A percentile compares a stretch with the other conserved stretches of the same genome.
Evolutionary conservation across 2,888 invertebrate species (phyloP).

Genomic region (Bruchidius siliquastri): DNA sequence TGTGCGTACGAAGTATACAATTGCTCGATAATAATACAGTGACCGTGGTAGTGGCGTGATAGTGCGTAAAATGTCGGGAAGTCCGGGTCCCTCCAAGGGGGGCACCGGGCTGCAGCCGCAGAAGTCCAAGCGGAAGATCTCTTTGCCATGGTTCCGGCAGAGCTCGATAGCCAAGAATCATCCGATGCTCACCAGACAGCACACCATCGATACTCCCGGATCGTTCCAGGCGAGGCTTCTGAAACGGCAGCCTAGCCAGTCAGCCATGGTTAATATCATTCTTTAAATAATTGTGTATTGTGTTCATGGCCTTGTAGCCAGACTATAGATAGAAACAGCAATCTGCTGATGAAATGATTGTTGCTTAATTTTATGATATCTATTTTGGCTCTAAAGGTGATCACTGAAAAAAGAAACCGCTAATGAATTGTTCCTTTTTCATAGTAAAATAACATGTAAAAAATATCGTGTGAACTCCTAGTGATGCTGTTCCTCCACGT

Average conservation of each 20-base stretch:
- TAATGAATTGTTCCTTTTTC: too few relatives aligned
- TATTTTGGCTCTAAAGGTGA: too few relatives aligned
- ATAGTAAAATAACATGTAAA: too few relatives aligned
- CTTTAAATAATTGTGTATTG: too few relatives aligned
- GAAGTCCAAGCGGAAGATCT: slow-evolving; percentile 79
- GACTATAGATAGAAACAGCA: too few relatives aligned
- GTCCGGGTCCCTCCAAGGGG: slow-evolving; percentile 30
- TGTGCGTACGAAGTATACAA: background rate
- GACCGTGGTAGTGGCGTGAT: background rate
- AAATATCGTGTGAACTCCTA: too few relatives aligned
- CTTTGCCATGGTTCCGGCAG: slow-evolving; percentile 85
- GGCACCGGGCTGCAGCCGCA: slow-evolving; percentile 47
- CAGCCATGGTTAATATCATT: slow-evolving; percentile 44
- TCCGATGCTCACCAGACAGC: slow-evolving; percentile 74
- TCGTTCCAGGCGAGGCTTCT: slow-evolving; percentile 75
- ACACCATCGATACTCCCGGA: slow-evolving; percentile 86
- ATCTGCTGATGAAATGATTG: too few relatives aligned
- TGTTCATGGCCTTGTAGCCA: too few relatives aligned
- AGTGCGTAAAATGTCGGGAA: slow-evolving; percentile 16
- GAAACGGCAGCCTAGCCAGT: slow-evolving; percentile 62
- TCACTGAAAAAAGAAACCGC: too few relatives aligned
- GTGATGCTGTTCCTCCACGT: too few relatives aligned
- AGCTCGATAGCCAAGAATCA: slow-evolving; percentile 70
- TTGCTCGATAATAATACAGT: background rate
- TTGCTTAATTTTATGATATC: too few relatives aligned